Percentiles rank a stretch among this genome's conserved stretches.
Conservation (phyloP, 2,113 vertebrate species). For the Melospiza georgiana region DNA sequence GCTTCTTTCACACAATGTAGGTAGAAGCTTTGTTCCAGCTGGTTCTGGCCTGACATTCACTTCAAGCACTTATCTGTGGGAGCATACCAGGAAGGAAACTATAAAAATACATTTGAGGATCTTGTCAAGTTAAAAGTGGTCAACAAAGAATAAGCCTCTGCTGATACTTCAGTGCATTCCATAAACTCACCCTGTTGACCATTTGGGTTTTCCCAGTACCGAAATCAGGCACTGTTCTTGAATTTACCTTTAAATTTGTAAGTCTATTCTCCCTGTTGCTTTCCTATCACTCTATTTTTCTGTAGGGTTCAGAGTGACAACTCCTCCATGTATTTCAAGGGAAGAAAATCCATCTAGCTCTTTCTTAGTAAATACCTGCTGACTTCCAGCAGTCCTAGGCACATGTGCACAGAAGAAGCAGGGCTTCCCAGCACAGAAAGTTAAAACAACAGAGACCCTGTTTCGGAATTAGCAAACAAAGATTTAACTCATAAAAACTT, state of each 20-base stretch:
- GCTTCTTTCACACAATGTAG: neutral
- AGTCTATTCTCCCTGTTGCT: neutral
- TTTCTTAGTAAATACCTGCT: neutral
- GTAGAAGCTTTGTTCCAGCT: neutral
- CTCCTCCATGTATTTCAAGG: neutral
- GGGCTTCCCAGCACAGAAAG: neutral
- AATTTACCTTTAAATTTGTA: neutral
- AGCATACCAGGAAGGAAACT: constrained; percentile 37
- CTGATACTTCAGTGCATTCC: neutral
- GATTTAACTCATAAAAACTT: neutral
- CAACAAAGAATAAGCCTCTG: neutral
- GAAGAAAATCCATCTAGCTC: neutral
- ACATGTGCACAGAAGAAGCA: neutral
- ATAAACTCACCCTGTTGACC: neutral
- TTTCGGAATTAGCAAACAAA: neutral
- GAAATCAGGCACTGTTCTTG: neutral
- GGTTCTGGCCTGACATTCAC: neutral
- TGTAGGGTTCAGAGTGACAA: neutral
- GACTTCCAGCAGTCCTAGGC: neutral
- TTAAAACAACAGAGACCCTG: neutral
- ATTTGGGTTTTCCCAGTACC: neutral
- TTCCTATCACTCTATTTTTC: neutral
- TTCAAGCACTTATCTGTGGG: constrained; percentile 31
- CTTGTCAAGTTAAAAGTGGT: neutral
- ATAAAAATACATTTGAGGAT: constrained; percentile 19